Evolutionary conservation across 1,140 invertebrate species (phyloP).

Genomic region (Heliconius eleuchia): DNA sequence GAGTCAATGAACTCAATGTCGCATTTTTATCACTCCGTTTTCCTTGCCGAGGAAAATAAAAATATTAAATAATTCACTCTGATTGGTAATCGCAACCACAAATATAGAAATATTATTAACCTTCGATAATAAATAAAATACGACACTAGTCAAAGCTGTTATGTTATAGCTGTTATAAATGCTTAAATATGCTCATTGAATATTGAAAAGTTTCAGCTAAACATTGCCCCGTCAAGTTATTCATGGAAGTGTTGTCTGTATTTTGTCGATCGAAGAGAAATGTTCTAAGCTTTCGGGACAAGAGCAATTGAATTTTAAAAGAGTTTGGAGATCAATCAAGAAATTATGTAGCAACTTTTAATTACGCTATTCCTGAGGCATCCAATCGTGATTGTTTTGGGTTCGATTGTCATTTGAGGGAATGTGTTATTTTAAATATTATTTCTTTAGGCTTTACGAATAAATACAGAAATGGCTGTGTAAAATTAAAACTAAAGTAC

Average conservation of each 20-base stretch:
- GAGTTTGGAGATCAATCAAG: not conserved
- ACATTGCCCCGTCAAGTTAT: slow-evolving; percentile 18
- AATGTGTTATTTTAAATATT: not conserved
- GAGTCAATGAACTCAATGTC: no score
- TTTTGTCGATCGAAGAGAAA: slow-evolving; percentile 6
- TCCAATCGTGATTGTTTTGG: not conserved
- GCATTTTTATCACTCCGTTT: no score
- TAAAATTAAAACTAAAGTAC: no score
- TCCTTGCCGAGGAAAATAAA: no score
- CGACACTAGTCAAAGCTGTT: not conserved
- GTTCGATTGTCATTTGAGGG: not conserved
- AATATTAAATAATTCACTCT: no score
- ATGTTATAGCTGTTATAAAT: not conserved
- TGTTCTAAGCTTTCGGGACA: not conserved
- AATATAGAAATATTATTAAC: not conserved
- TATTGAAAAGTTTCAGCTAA: slow-evolving; percentile 22
- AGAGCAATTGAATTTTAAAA: not conserved
- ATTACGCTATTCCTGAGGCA: not conserved
- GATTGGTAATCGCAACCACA: no score
- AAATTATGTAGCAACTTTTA: not conserved
- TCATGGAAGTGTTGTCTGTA: not conserved
- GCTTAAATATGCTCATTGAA: slow-evolving; percentile 5
- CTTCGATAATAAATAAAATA: not conserved
- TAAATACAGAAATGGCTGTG: no score
- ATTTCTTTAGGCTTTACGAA: not conserved